phyloP scores from a whole-genome alignment of 2,797 vertebrate species.

The Oophaga sylvatica region DNA sequence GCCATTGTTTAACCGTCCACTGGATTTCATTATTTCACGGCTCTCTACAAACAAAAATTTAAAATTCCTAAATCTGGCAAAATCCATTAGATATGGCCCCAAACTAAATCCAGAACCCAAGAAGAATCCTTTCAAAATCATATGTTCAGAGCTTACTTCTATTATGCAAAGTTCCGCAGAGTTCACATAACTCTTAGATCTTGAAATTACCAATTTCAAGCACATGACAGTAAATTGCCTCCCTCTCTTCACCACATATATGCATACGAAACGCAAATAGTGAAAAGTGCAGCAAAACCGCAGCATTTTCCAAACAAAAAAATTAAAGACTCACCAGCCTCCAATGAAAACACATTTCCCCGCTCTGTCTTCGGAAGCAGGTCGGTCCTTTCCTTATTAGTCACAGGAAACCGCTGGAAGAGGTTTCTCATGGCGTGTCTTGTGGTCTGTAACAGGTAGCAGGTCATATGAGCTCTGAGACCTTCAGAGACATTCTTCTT shows the following conservation, averaged over 20 bases:
- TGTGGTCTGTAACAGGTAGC: conserved; percentile 78
- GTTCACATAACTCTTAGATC: no score
- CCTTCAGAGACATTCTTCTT: conserved; percentile 83
- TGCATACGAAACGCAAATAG: no score
- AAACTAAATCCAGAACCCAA: no score
- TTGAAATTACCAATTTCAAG: no score
- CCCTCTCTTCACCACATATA: no score
- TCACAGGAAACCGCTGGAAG: conserved; percentile 86
- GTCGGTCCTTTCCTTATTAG: conserved; percentile 83
- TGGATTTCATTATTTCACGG: conserved; percentile 80
- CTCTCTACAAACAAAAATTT: conserved; percentile 70
- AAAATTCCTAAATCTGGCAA: neutral
- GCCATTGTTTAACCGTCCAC: conserved; percentile 82
- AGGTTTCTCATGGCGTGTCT: conserved; percentile 76
- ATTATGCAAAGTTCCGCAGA: no score
- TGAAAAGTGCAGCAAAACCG: no score
- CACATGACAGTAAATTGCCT: no score
- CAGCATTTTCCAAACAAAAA: no score
- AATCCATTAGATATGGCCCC: neutral
- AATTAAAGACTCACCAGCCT: conserved; percentile 74
- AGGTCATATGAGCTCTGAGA: conserved; percentile 77
- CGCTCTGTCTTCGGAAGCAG: conserved; percentile 79
- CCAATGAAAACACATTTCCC: conserved; percentile 70
- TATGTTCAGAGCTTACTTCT: no score
- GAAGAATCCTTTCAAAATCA: no score